Conservation (phyloP, 2,113 vertebrate species). For the Vimba vimba region DNA sequence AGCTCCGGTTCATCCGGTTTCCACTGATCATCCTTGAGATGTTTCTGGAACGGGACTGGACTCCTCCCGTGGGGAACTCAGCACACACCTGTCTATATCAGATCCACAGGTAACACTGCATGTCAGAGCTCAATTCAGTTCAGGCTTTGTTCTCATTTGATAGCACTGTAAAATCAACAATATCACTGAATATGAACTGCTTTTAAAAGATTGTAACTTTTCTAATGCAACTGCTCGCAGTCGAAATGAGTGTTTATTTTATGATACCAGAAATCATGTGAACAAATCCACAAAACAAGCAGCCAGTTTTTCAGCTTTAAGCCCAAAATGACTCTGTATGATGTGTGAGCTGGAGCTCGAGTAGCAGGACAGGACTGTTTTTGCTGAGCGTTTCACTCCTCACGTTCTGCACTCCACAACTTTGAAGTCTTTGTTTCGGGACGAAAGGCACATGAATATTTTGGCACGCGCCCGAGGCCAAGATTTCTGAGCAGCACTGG, state of each 20-base stretch:
- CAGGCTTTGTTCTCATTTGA: not conserved
- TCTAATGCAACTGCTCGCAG: not conserved
- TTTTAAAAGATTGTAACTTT: not conserved
- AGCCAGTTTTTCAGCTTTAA: not conserved
- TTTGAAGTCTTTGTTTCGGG: constrained; percentile 58
- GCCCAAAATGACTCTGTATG: not conserved
- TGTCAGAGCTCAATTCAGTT: not conserved
- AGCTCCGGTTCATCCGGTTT: too few species aligned
- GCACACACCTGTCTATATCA: too few species aligned
- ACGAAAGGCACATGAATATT: constrained; percentile 49
- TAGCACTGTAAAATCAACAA: not conserved
- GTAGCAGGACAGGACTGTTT: constrained; percentile 27
- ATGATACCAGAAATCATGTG: not conserved
- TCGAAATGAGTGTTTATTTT: not conserved
- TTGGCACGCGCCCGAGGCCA: constrained; percentile 35
- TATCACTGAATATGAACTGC: not conserved
- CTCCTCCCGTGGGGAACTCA: too few species aligned
- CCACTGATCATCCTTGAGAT: too few species aligned
- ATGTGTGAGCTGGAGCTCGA: not conserved
- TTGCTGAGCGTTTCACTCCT: constrained; percentile 29
- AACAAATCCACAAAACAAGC: not conserved
- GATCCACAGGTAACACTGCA: too few species aligned
- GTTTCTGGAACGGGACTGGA: too few species aligned
- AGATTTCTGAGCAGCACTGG: constrained; percentile 48
- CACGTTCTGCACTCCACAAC: constrained; percentile 39